Evolutionary conservation across 2,113 vertebrate species (phyloP).

Genomic region (Donacobius atricapilla): DNA sequence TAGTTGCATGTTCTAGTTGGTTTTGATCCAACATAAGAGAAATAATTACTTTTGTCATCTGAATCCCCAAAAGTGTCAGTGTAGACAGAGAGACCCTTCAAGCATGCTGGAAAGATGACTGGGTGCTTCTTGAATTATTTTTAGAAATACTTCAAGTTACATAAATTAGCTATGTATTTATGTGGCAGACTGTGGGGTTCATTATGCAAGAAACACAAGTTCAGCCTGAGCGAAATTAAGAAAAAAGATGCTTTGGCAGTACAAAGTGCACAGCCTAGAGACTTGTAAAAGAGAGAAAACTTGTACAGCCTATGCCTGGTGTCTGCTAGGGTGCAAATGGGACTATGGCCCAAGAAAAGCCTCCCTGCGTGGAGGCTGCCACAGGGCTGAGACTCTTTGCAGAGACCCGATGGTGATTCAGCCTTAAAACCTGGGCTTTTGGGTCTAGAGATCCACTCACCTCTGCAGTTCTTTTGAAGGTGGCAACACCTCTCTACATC

Average conservation of each 20-base stretch:
- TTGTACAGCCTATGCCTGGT: neutral
- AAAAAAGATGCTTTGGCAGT: neutral
- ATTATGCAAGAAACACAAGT: neutral
- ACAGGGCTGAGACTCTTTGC: neutral
- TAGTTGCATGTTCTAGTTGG: neutral
- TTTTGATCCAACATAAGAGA: neutral
- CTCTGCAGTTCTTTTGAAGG: neutral
- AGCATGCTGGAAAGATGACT: neutral
- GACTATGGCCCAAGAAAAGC: too few relatives aligned
- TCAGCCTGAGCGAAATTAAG: neutral
- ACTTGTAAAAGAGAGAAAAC: neutral
- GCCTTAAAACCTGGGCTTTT: neutral
- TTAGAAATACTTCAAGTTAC: neutral
- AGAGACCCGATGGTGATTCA: neutral
- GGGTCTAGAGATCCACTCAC: neutral
- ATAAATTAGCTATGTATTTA: neutral
- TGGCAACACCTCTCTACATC: neutral
- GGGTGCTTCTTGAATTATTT: neutral
- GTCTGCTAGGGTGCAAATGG: rapidly evolving
- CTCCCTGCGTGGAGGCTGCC: neutral
- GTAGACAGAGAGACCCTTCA: neutral
- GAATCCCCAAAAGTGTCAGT: neutral
- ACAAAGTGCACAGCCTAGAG: neutral
- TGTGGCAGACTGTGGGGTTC: neutral
- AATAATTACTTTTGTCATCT: neutral